A percentile compares a stretch with the other conserved stretches of the same genome.
Conservation (phyloP, 2,888 invertebrate genomes). For the Trissolcus japonicus region DNA sequence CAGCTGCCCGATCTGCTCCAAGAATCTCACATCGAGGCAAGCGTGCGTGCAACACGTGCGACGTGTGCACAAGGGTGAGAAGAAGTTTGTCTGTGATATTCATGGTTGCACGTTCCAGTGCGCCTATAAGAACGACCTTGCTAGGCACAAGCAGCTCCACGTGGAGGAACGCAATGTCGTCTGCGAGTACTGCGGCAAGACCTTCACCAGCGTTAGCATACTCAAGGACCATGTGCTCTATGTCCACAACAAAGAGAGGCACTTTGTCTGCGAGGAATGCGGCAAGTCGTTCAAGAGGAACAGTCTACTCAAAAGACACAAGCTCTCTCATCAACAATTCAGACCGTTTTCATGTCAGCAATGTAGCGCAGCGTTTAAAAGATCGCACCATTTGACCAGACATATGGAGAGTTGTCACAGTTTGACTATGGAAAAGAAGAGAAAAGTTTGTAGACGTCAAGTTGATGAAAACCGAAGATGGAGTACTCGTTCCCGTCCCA, state of each 20-base stretch:
- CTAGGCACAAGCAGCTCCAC: constrained; percentile 70
- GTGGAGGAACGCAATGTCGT: constrained; percentile 68
- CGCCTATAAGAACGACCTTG: constrained; percentile 68
- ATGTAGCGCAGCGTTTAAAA: constrained; percentile 71
- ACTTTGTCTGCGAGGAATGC: constrained; percentile 71
- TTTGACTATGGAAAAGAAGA: constrained; percentile 65
- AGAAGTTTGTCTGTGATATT: constrained; percentile 67
- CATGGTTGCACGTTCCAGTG: constrained; percentile 69
- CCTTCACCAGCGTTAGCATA: constrained; percentile 69
- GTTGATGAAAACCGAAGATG: constrained; percentile 68
- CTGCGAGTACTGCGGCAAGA: constrained; percentile 73
- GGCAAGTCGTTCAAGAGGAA: constrained; percentile 73
- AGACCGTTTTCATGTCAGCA: constrained; percentile 70
- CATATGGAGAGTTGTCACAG: constrained; percentile 71
- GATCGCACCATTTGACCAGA: constrained; percentile 70
- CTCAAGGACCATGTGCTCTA: constrained; percentile 73
- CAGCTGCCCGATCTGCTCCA: constrained; percentile 68
- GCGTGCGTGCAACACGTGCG: constrained; percentile 69
- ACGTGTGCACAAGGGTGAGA: constrained; percentile 68
- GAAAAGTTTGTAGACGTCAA: constrained; percentile 64
- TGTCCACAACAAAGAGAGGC: constrained; percentile 69
- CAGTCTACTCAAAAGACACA: constrained; percentile 71
- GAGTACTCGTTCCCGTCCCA: constrained; percentile 66
- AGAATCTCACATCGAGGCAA: constrained; percentile 69
- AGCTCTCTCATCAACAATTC: constrained; percentile 70